phyloP scores from a whole-genome alignment of 2,888 invertebrate species.

The Notodonta dromedarius region DNA sequence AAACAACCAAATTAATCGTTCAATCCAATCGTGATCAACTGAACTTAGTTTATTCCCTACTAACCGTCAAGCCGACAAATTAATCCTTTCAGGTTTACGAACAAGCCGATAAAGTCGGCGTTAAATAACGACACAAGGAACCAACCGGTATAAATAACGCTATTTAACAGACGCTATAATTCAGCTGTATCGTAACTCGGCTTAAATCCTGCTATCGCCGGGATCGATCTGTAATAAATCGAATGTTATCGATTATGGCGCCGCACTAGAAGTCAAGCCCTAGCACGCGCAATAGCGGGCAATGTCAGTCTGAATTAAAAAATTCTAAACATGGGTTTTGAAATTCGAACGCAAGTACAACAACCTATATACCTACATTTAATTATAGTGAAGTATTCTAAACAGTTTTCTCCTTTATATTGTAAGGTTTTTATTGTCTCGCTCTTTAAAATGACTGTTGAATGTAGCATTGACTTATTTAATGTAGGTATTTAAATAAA shows the following conservation, averaged over 20 bases:
- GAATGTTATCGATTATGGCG: slow-evolving; percentile 41
- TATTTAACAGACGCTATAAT: slow-evolving; percentile 34
- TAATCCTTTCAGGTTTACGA: neutral
- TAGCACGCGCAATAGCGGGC: neutral
- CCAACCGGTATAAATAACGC: slow-evolving; percentile 29
- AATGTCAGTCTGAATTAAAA: neutral
- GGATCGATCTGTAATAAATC: slow-evolving; percentile 48
- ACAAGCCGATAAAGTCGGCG: neutral
- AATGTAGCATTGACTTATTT: too few relatives aligned
- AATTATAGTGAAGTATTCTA: too few relatives aligned
- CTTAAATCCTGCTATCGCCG: slow-evolving; percentile 34
- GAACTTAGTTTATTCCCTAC: too few relatives aligned
- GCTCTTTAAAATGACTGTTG: too few relatives aligned
- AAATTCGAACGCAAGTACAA: too few relatives aligned
- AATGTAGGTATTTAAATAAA: too few relatives aligned
- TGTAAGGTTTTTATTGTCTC: too few relatives aligned
- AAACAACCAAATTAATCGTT: too few relatives aligned
- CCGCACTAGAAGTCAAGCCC: slow-evolving; percentile 34
- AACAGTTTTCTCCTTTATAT: too few relatives aligned
- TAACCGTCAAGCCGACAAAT: neutral
- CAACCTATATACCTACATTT: too few relatives aligned
- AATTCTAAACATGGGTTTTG: too few relatives aligned
- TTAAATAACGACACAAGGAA: slow-evolving; percentile 34
- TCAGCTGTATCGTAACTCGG: slow-evolving; percentile 37
- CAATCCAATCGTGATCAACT: too few relatives aligned